Conservation (phyloP, 2,888 invertebrate species). For the Drosophila mimetica region DNA sequence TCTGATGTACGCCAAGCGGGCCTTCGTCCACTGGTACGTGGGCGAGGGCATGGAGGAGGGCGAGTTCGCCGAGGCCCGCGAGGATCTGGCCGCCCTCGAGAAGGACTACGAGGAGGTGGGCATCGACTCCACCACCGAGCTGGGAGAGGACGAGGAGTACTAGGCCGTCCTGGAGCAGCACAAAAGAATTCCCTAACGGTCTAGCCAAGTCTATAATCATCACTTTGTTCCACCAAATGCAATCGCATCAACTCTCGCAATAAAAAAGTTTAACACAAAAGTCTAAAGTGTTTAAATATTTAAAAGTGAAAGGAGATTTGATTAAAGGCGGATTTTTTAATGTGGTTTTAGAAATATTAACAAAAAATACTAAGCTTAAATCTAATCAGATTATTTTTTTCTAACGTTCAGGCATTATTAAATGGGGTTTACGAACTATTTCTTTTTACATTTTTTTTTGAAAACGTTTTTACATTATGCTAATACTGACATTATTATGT, state of each 20-base stretch:
- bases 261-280: constrained; percentile 21
- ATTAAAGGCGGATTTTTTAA: background rate
- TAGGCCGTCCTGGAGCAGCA: constrained; percentile 63
- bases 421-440: background rate
- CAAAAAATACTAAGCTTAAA: too few relatives aligned
- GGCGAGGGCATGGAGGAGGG: constrained; percentile 95
- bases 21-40: constrained; percentile 97
- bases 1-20: constrained; percentile 97
- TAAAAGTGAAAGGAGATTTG: too few relatives aligned
- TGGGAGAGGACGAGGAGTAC: constrained; percentile 90
- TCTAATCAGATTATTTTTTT: too few relatives aligned
- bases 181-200: background rate
- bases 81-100: constrained; percentile 92
- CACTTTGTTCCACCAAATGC: constrained; percentile 13
- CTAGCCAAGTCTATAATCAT: background rate
- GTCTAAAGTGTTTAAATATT: background rate
- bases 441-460: too few relatives aligned
- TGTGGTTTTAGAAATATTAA: too few relatives aligned
- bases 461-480: too few relatives aligned
- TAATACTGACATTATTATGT: too few relatives aligned
- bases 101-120: constrained; percentile 93
- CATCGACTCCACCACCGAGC: constrained; percentile 89
- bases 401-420: too few relatives aligned
- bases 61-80: constrained; percentile 94
- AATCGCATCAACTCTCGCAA: constrained; percentile 7